Base-by-base conservation (phyloP, 2,888 invertebrate genomes). In the Leptinotarsa juncta region DNA sequence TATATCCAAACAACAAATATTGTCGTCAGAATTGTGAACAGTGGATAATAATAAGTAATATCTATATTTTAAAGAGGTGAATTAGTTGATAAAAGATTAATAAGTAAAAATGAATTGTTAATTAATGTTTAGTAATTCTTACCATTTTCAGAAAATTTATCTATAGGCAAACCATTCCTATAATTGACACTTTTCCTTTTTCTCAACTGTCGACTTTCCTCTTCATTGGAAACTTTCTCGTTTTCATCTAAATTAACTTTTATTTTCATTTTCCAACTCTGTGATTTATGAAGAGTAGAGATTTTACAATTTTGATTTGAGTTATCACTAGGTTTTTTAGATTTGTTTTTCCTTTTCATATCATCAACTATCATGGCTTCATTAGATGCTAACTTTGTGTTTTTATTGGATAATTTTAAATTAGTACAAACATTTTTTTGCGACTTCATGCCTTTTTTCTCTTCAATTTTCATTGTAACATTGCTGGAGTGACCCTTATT, bases 241-340 rank as follows among this genome's bases (percentile, higher is more conserved):
- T 79, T 67, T 71, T 79, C 77, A 55, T 78, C 71, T 10, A 74
- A 49, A 49, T 73, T 74, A 4, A 79, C 60, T 70, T 78, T 81
- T 42, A 82, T 80, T 74, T 77, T 79, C 78, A 82, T 77, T 75
- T 77, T 82, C 81, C 83, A 82, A 15, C 78, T 74, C 71, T 77
- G 76, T 42, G 75, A 67, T 18, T 70, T 74, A 10, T 69, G 51
- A 16, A 72, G 76, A n/a, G 72, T 26, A 23, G 51, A 66, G 12
- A 32, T 18, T 4, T 15, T 42, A 42, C 10, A 60, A 42, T 74
- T 76, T 62, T 75, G 71, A 71, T 60, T 77, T 50, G 72, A 67
- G 26, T 77, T 71, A 66, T 75, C 50, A 51, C 5, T 15, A 62
- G 5, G 26, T 4, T 65, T 65, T 20, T 51, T 50, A 3, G 23